phyloP scores from a whole-genome alignment of 1,140 invertebrate species.

The Phymorhynchus buccinoides region DNA sequence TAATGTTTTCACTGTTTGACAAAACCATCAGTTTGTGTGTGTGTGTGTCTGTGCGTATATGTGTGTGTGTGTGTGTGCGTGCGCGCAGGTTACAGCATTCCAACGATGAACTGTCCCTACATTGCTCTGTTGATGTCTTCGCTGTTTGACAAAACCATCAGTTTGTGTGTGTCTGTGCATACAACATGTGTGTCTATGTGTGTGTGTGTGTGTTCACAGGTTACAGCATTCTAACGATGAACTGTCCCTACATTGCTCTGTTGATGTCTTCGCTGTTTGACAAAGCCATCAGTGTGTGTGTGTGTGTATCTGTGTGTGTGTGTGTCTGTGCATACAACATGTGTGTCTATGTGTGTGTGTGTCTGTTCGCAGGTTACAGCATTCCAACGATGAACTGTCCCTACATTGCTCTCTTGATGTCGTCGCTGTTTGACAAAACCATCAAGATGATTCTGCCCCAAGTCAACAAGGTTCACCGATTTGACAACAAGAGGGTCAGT shows the following conservation, averaged over 20 bases:
- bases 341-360: too few species aligned
- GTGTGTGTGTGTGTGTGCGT: too few species aligned
- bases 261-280: constrained; percentile 75
- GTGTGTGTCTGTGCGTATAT: not conserved
- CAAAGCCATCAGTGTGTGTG: constrained; percentile 65
- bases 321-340: too few species aligned
- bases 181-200: too few species aligned
- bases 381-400: constrained; percentile 75
- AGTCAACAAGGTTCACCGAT: constrained; percentile 73
- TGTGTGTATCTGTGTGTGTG: not conserved
- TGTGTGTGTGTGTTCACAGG: constrained; percentile 64
- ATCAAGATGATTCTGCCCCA: constrained; percentile 74
- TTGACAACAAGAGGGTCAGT: constrained; percentile 76
- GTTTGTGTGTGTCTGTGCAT: not conserved
- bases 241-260: constrained; percentile 75
- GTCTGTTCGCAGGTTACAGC: constrained; percentile 71
- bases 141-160: too few species aligned
- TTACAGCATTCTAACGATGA: constrained; percentile 75
- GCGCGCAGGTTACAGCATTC: constrained; percentile 74
- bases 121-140: too few species aligned
- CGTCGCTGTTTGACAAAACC: constrained; percentile 74
- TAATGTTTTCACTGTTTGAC: constrained; percentile 74
- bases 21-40: constrained; percentile 65
- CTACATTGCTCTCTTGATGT: constrained; percentile 74
- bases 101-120: constrained; percentile 75